Evolutionary conservation across 2,797 vertebrate genomes (phyloP).

Genomic region (Avahi laniger): DNA sequence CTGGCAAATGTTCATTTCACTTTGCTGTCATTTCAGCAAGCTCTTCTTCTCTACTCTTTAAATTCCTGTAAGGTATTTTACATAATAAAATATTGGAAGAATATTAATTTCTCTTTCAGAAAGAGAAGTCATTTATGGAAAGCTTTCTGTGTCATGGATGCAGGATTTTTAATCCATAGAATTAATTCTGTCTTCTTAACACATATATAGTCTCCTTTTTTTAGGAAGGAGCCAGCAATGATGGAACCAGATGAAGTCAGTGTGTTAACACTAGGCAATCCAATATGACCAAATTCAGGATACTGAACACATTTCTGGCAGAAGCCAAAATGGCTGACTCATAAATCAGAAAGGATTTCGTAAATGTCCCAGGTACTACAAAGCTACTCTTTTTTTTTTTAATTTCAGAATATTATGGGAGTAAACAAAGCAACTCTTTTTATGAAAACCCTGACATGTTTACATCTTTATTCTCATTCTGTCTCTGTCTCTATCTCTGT

Average conservation of each 20-base stretch:
- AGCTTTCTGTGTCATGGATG: neutral
- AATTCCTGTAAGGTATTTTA: neutral
- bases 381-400: constrained; percentile 13
- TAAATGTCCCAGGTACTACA: constrained; percentile 30
- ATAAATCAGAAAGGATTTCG: constrained; percentile 60
- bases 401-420: no score
- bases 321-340: constrained; percentile 5
- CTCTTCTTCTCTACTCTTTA: neutral
- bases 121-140: constrained; percentile 38
- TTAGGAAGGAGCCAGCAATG: neutral
- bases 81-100: constrained; percentile 34
- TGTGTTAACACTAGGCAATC: neutral
- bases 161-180: constrained; percentile 5
- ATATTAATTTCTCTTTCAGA: constrained; percentile 14
- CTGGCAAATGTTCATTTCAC: constrained; percentile 49
- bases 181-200: constrained; percentile 46
- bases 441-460: constrained; percentile 36
- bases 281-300: neutral
- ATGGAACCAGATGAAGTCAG: constrained; percentile 23
- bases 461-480: neutral
- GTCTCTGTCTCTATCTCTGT: neutral
- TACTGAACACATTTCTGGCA: constrained; percentile 32
- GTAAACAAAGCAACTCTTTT: constrained; percentile 7
- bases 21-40: neutral
- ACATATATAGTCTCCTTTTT: constrained; percentile 27